A percentile compares a stretch with the other conserved stretches of the same genome.
phyloP scores from a whole-genome alignment of 2,888 invertebrate genomes.

The Beris morrisii region DNA sequence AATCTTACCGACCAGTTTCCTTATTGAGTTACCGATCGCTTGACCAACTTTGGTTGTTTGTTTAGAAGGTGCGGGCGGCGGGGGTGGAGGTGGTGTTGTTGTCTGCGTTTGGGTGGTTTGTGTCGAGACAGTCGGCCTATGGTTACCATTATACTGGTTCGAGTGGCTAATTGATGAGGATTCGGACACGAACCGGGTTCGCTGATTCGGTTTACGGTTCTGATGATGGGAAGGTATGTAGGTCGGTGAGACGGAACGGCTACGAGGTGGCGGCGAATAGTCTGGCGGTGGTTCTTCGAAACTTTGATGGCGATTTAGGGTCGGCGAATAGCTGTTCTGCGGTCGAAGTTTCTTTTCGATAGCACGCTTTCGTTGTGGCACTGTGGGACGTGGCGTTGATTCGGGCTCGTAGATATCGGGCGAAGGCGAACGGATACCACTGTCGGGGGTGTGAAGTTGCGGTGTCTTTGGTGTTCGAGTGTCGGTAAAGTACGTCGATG shows the following conservation, averaged over 20 bases:
- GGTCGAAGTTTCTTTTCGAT: constrained; percentile 60
- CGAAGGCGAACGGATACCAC: constrained; percentile 42
- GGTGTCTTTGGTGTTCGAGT: constrained; percentile 59
- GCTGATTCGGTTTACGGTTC: constrained; percentile 66
- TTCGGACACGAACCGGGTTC: constrained; percentile 68
- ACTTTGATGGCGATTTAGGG: constrained; percentile 53
- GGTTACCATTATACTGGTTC: constrained; percentile 34
- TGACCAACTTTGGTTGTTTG: constrained; percentile 60
- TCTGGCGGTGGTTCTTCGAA: constrained; percentile 70
- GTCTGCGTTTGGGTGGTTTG: constrained; percentile 53
- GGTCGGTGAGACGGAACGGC: constrained; percentile 52
- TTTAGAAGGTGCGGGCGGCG: constrained; percentile 47
- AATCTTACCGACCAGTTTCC: constrained; percentile 80
- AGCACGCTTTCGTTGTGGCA: constrained; percentile 68
- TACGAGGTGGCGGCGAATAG: constrained; percentile 65
- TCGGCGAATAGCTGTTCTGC: constrained; percentile 48
- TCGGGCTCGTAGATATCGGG: constrained; percentile 39
- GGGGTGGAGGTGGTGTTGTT: constrained; percentile 44
- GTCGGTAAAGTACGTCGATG: constrained; percentile 62
- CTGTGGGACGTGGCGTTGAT: constrained; percentile 59
- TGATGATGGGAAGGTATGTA: constrained; percentile 49
- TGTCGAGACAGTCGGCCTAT: constrained; percentile 47
- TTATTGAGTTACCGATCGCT: constrained; percentile 76
- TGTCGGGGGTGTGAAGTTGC: constrained; percentile 41
- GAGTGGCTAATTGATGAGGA: constrained; percentile 43